Evolutionary conservation across 1,140 invertebrate genomes (phyloP).

Genomic region (Ericerus pela): DNA sequence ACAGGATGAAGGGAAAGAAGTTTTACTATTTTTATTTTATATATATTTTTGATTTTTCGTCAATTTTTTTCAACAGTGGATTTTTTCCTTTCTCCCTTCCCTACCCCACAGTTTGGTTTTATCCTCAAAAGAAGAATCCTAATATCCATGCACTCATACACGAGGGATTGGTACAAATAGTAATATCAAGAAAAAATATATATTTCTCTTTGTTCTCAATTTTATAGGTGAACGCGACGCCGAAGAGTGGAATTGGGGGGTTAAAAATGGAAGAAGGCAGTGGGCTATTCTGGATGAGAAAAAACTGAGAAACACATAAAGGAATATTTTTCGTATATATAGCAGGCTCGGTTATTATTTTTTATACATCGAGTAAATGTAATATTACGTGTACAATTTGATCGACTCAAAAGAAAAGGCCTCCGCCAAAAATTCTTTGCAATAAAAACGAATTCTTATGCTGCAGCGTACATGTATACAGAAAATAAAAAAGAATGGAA

Average conservation of each 20-base stretch:
- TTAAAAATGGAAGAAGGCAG: background rate
- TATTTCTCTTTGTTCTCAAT: background rate
- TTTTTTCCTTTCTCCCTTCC: background rate
- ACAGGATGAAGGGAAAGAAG: too few species aligned
- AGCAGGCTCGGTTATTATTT: constrained; percentile 6
- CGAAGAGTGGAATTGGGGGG: too few species aligned
- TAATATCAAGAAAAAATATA: constrained; percentile 4
- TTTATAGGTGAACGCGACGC: constrained; percentile 7
- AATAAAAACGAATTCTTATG: background rate
- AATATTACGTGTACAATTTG: background rate
- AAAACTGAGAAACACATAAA: too few species aligned
- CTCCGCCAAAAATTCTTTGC: background rate
- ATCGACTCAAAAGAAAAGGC: background rate
- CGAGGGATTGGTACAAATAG: too few species aligned
- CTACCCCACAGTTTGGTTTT: too few species aligned
- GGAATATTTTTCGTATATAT: constrained; percentile 4
- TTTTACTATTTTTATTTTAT: too few species aligned
- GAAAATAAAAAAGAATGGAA: background rate
- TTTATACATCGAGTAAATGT: background rate
- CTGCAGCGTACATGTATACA: background rate
- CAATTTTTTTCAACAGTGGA: background rate
- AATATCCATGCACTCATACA: too few species aligned
- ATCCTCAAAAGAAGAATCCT: too few species aligned
- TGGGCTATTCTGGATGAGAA: constrained; percentile 3
- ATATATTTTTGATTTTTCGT: constrained; percentile 9